phyloP scores from a whole-genome alignment of 2,888 invertebrate species.

The Erebia ligea region DNA sequence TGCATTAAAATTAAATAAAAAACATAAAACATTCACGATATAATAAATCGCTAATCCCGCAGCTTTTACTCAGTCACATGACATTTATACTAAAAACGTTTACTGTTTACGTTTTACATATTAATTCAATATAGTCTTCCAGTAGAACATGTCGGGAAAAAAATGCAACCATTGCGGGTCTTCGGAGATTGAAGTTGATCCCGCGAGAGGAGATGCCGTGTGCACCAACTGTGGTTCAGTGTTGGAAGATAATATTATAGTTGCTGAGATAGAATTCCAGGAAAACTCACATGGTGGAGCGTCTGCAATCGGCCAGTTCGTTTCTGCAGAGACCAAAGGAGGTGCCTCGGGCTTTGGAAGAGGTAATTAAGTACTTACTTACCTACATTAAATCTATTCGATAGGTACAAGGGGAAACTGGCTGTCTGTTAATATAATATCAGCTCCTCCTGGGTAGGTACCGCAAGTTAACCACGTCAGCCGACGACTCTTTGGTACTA shows the following conservation, averaged over 20 bases:
- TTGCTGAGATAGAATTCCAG: slow-evolving; percentile 97
- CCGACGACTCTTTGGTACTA: too few relatives aligned
- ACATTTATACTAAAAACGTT: too few relatives aligned
- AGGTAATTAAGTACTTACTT: slow-evolving; percentile 66
- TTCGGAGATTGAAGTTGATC: slow-evolving; percentile 96
- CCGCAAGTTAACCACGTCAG: too few relatives aligned
- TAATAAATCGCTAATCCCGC: too few relatives aligned
- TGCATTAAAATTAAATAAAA: too few relatives aligned
- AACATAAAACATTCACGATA: too few relatives aligned
- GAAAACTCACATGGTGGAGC: slow-evolving; percentile 95
- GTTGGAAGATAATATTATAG: slow-evolving; percentile 97
- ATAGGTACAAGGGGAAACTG: not conserved
- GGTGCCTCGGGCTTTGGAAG: slow-evolving; percentile 92
- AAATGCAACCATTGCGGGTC: slow-evolving; percentile 95
- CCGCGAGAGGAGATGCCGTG: slow-evolving; percentile 96
- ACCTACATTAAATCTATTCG: not conserved
- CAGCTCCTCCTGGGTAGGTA: too few relatives aligned
- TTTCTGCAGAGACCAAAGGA: slow-evolving; percentile 93
- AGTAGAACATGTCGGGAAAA: slow-evolving; percentile 79
- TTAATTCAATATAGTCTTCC: too few relatives aligned
- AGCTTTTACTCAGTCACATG: too few relatives aligned
- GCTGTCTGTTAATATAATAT: not conserved
- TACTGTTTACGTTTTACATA: too few relatives aligned
- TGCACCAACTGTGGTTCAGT: slow-evolving; percentile 98
- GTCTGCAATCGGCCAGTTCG: slow-evolving; percentile 96